Base-by-base conservation (phyloP, 1,140 invertebrate genomes). In the Zaprionus africanus region DNA sequence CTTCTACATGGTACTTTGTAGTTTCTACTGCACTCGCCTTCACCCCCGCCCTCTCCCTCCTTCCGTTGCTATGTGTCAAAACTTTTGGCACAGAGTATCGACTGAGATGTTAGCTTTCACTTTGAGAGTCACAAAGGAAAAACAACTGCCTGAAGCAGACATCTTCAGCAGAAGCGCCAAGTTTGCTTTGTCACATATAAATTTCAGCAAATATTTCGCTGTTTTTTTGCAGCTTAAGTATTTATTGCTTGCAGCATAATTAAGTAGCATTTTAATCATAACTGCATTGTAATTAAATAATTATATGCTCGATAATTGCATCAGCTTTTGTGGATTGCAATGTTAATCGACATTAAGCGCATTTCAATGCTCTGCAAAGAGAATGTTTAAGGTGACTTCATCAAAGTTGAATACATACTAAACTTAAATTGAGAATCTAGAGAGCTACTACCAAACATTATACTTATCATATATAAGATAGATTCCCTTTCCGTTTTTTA, bases 51-150 rank as follows among this genome's bases (percentile, higher is more conserved):
- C 2, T n/a, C 43, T 0, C 43, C 5, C 43, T n/a, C 19, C 4
- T 51, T 24, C 46, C 46, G 46, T 51, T 19, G 4, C 46, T 26
- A 62, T 69, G 49, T 74, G 59, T 69, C 66, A 63, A 68, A 69
- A 75, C 38, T 75, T 69, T 61, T 24, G 17, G 17, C n/a, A 46
- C 46, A 51, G 46, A 22, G 46, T 26, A 49, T 56, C 53, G 19
- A 51, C 53, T 53, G 19, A 38, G 28, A 41, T 31, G 41, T 53
- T 26, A 24, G 22, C 15, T 43, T 60, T 59, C n/a, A 65, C 15
- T 65, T 56, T 41, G 31, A 6, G 24, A 13, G 17, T 6, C 36
- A 43, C n/a, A 31, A 41, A 41, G n/a, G n/a, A 31, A 7, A 46
- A n/a, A 46, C 41, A 56, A 56, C 26, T 56, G 53, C 53, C 53